Evolutionary conservation across 2,797 vertebrate species (phyloP).

Genomic region (Sebastes variabilis): DNA sequence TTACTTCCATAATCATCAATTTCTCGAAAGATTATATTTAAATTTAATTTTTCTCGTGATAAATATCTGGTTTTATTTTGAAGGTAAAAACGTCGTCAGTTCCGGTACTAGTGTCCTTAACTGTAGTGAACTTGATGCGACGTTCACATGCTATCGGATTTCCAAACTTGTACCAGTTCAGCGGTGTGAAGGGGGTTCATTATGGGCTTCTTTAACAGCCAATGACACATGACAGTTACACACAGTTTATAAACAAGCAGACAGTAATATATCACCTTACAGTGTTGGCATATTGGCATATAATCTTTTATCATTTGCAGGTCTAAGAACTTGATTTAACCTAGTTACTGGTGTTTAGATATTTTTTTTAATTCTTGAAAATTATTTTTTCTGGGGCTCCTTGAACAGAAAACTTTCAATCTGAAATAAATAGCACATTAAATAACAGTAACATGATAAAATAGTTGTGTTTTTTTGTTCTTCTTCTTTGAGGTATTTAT

Average conservation of each 20-base stretch:
- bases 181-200: conserved; percentile 42
- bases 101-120: not conserved
- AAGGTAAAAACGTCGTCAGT: fast-evolving
- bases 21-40: too few species aligned
- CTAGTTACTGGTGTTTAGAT: not conserved
- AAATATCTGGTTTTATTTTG: conserved; percentile 44
- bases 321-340: not conserved
- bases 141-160: conserved; percentile 70
- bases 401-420: not conserved
- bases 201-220: not conserved
- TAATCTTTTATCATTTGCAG: not conserved
- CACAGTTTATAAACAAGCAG: not conserved
- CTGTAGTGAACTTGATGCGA: not conserved
- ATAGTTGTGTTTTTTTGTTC: too few species aligned
- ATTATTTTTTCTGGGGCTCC: too few species aligned
- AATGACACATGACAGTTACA: not conserved
- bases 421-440: not conserved
- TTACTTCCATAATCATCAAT: not conserved
- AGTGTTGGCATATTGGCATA: fast-evolving
- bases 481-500: too few species aligned
- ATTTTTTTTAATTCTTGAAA: too few species aligned
- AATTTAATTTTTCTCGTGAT: not conserved
- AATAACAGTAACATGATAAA: not conserved
- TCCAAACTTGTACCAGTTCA: conserved; percentile 70
- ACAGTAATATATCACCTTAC: not conserved